Conservation (phyloP, 2,113 vertebrate genomes). For the Tylochromis polylepis region DNA sequence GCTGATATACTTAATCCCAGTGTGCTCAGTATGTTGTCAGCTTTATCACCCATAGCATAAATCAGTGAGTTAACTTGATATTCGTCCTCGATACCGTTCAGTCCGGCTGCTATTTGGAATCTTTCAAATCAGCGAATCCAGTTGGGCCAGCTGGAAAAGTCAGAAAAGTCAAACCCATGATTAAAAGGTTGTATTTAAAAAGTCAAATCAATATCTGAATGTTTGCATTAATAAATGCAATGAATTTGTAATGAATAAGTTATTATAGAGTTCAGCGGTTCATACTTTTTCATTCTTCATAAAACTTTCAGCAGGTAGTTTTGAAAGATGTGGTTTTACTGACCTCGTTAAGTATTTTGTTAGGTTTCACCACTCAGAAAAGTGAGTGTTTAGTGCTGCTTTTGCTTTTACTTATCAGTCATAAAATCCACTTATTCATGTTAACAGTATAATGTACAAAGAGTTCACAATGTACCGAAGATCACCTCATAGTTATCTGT, state of each 20-base stretch:
- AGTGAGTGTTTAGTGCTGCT: not conserved
- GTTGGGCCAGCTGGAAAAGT: not conserved
- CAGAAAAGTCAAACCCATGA: not conserved
- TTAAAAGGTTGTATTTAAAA: not conserved
- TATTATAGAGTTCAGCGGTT: not conserved
- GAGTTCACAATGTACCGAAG: not conserved
- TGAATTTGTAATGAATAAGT: not conserved
- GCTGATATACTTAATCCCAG: too few species aligned
- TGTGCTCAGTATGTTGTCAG: too few species aligned
- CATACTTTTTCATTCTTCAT: not conserved
- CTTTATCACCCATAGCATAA: too few species aligned
- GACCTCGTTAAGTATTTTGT: rapidly evolving
- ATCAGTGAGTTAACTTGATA: not conserved
- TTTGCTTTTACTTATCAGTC: not conserved
- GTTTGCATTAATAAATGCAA: not conserved
- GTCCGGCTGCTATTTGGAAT: not conserved
- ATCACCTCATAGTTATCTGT: not conserved
- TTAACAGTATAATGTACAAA: not conserved
- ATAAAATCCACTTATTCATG: not conserved
- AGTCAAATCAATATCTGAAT: not conserved
- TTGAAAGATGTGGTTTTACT: not conserved
- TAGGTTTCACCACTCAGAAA: not conserved
- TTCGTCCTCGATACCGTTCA: too few species aligned
- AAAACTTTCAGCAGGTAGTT: not conserved
- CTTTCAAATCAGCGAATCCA: not conserved